Percentiles rank a stretch among this genome's conserved stretches.
Evolutionary conservation across 2,888 invertebrate species (phyloP).

Genomic region (Lithodes maja): DNA sequence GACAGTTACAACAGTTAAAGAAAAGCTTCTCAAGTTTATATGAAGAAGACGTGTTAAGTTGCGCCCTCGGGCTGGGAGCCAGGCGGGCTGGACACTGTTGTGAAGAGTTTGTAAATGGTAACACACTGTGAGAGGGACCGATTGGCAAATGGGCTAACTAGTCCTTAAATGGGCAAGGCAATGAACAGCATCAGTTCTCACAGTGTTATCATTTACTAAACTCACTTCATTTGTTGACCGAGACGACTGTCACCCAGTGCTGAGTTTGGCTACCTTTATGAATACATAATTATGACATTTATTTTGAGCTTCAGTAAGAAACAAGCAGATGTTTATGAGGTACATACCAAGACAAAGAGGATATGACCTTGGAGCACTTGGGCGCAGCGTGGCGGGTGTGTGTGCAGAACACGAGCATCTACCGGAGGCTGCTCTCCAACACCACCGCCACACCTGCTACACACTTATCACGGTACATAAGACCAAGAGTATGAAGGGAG

Average conservation of each 20-base stretch:
- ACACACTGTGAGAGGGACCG: conserved; percentile 7
- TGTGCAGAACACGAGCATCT: conserved; percentile 54
- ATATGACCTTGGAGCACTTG: not conserved
- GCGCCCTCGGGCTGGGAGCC: conserved; percentile 56
- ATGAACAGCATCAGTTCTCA: not conserved
- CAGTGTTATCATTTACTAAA: conserved; percentile 33
- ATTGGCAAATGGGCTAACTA: not conserved
- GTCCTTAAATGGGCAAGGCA: not conserved
- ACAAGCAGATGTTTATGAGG: not conserved
- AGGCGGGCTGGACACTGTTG: conserved; percentile 37
- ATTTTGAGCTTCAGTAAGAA: not conserved
- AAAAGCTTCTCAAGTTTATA: not conserved
- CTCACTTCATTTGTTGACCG: conserved; percentile 39
- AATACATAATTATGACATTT: not conserved
- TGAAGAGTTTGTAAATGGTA: conserved; percentile 32
- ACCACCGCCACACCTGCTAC: conserved; percentile 3
- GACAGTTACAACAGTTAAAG: conserved; percentile 27
- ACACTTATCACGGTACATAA: not conserved
- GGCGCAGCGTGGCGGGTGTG: not conserved
- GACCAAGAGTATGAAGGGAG: not conserved
- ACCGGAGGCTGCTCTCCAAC: conserved; percentile 34
- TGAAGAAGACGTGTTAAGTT: conserved; percentile 34
- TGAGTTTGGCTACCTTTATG: not conserved
- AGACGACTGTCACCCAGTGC: conserved; percentile 40
- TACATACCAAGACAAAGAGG: not conserved